Conservation (phyloP, 2,797 vertebrate genomes). For the Poliocrania exsul region DNA sequence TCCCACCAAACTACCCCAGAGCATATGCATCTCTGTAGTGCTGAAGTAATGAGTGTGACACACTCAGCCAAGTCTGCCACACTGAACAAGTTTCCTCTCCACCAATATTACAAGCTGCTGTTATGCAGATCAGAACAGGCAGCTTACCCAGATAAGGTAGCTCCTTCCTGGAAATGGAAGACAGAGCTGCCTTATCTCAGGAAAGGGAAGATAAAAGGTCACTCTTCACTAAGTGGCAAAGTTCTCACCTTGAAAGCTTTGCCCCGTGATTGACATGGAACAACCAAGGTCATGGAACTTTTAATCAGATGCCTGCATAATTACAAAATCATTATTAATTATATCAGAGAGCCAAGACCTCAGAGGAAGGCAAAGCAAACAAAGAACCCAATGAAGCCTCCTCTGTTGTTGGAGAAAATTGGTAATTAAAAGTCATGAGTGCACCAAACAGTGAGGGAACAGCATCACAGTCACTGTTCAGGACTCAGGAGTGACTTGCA, state of each 20-base stretch:
- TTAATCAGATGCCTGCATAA: slow-evolving; percentile 65
- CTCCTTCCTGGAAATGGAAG: slow-evolving; percentile 38
- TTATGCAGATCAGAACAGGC: not conserved
- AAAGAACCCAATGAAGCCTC: slow-evolving; percentile 58
- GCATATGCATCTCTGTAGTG: not conserved
- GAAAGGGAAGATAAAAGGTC: slow-evolving; percentile 41
- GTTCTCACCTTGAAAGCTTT: slow-evolving; percentile 50
- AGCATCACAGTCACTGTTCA: slow-evolving; percentile 34
- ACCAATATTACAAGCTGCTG: not conserved
- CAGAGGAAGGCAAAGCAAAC: slow-evolving; percentile 60
- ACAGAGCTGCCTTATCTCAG: slow-evolving; percentile 39
- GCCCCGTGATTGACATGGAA: slow-evolving; percentile 43
- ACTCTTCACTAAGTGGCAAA: slow-evolving; percentile 34
- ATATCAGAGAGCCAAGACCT: slow-evolving; percentile 44
- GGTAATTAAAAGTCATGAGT: slow-evolving; percentile 72
- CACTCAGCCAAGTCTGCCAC: slow-evolving; percentile 9
- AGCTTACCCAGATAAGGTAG: slow-evolving; percentile 18
- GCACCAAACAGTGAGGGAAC: slow-evolving; percentile 57
- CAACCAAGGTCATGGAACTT: slow-evolving; percentile 37
- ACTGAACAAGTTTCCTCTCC: not conserved
- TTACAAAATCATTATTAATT: slow-evolving; percentile 71
- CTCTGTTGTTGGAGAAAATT: slow-evolving; percentile 59
- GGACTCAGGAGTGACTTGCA: slow-evolving; percentile 39
- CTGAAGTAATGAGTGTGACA: not conserved
- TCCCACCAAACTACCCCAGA: slow-evolving; percentile 5